phyloP scores from a whole-genome alignment of 2,797 vertebrate genomes.

The Crocodylus rhombifer region DNA sequence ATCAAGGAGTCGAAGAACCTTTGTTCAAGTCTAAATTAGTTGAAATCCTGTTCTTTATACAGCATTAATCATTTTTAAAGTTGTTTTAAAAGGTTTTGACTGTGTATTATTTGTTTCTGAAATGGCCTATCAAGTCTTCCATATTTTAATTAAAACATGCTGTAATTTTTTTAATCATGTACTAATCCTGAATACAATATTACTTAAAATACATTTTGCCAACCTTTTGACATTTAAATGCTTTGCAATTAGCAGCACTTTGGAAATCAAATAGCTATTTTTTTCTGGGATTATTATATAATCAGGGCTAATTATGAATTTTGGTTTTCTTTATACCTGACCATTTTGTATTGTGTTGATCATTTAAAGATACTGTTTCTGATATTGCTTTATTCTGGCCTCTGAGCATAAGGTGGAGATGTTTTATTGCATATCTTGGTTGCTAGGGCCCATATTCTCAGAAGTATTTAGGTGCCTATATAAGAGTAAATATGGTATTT shows the following conservation, averaged over 20 bases:
- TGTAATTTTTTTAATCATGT: not conserved
- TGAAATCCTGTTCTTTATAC: not conserved
- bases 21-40: not conserved
- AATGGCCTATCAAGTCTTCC: not conserved
- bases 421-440: accelerated
- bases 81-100: not conserved
- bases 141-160: constrained; percentile 51
- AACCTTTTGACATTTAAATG: constrained; percentile 37
- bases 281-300: not conserved
- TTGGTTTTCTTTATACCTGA: not conserved
- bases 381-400: not conserved
- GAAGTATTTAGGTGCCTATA: not conserved
- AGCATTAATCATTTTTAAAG: not conserved
- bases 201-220: constrained; percentile 41
- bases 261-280: constrained; percentile 14
- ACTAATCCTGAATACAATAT: constrained; percentile 4
- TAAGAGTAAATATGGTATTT: too few relatives aligned
- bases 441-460: not conserved
- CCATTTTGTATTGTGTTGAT: not conserved
- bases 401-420: not conserved
- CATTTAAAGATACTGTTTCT: not conserved
- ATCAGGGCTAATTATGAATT: not conserved
- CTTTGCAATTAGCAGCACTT: constrained; percentile 33
- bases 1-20: not conserved
- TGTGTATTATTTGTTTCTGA: not conserved